Conservation (phyloP, 1,140 invertebrate genomes). For the Brevipalpus yothersi region DNA sequence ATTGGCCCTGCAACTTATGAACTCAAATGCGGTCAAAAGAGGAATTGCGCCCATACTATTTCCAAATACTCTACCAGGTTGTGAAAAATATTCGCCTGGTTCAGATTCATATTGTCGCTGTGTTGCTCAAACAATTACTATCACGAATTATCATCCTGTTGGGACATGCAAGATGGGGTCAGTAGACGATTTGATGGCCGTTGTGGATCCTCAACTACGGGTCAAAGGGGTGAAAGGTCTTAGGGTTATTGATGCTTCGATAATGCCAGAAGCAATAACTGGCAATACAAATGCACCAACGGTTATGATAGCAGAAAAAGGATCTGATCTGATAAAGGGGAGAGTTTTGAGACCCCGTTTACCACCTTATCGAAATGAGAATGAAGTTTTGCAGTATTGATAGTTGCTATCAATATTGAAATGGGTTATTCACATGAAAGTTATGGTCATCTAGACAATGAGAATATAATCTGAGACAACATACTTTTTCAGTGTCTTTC, state of each 20-base stretch:
- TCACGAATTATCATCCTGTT: conserved; percentile 35
- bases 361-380: background rate
- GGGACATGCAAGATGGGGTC: conserved; percentile 52
- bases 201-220: conserved; percentile 46
- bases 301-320: conserved; percentile 8
- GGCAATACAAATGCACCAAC: conserved; percentile 8
- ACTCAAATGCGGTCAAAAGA: no score
- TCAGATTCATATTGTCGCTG: conserved; percentile 57
- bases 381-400: no score
- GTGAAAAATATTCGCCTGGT: conserved; percentile 39
- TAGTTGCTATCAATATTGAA: no score
- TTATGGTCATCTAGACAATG: no score
- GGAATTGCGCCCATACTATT: no score
- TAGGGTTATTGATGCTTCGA: conserved; percentile 18
- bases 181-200: conserved; percentile 37
- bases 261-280: conserved; percentile 35
- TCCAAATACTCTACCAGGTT: conserved; percentile 22
- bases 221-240: conserved; percentile 21
- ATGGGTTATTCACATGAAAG: no score
- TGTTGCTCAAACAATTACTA: conserved; percentile 35
- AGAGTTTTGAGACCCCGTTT: conserved; percentile 7
- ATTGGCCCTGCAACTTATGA: no score
- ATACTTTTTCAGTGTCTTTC: no score
- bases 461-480: no score
- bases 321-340: conserved; percentile 19